Percentiles rank a stretch among this genome's conserved stretches.
Evolutionary conservation across 2,888 invertebrate genomes (phyloP).

Genomic region (Tetranychus piercei): DNA sequence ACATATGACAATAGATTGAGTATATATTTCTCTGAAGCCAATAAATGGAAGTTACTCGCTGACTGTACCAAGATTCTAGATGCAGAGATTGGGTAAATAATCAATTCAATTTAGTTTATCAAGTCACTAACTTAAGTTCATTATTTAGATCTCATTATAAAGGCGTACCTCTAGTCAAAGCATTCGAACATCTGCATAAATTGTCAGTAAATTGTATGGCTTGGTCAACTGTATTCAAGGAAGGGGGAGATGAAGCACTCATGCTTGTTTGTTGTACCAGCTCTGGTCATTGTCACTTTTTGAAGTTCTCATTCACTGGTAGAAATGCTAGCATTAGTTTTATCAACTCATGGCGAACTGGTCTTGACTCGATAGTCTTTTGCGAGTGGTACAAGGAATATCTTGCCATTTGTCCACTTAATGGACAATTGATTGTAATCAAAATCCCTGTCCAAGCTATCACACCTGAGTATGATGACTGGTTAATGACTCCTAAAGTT

Average conservation of each 20-base stretch:
- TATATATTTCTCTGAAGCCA: neutral
- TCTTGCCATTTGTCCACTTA: neutral
- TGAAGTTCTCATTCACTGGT: neutral
- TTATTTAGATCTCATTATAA: neutral
- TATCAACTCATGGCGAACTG: neutral
- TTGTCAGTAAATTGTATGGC: neutral
- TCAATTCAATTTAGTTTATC: neutral
- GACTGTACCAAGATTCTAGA: neutral
- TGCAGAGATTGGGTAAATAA: neutral
- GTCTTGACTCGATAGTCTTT: neutral
- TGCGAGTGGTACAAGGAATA: neutral
- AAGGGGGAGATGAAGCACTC: neutral
- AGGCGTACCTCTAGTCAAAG: neutral
- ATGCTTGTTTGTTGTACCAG: neutral
- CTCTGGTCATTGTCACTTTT: slow-evolving; percentile 4
- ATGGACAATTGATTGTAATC: neutral
- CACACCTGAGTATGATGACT: neutral
- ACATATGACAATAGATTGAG: slow-evolving; percentile 3
- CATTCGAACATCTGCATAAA: neutral
- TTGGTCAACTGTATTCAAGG: neutral
- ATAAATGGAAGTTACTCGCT: neutral
- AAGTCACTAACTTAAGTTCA: neutral
- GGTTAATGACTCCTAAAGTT: neutral
- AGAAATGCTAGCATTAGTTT: neutral
- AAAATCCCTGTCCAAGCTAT: neutral